Evolutionary conservation across 35 echinoderm and acorn worm species (phyloP).

Genomic region (Eucidaris tribuloides): DNA sequence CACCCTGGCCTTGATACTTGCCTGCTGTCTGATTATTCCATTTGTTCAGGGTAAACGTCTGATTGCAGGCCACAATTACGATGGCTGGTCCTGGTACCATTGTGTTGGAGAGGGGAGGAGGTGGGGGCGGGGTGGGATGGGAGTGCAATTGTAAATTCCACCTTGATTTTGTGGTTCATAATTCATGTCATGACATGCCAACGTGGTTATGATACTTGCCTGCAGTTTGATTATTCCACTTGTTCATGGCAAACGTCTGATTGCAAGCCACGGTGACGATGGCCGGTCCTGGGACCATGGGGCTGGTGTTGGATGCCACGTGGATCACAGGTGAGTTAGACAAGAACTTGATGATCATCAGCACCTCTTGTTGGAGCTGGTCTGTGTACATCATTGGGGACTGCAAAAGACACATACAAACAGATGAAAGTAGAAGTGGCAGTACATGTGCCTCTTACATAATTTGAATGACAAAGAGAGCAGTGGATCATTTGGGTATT

Average conservation of each 20-base stretch:
- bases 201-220: no score
- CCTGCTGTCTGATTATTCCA: constrained; percentile 95
- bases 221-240: constrained; percentile 99
- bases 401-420: no score
- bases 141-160: no score
- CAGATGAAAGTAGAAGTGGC: no score
- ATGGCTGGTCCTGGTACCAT: constrained; percentile 81
- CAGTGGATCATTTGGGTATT: no score
- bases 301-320: constrained; percentile 85
- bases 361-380: constrained; percentile 91
- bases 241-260: constrained; percentile 98
- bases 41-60: constrained; percentile 96
- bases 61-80: constrained; percentile 91
- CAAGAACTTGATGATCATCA: constrained; percentile 99
- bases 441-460: no score
- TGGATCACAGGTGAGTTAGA: constrained; percentile 98
- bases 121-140: no score
- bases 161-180: no score
- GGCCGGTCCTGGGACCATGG: constrained; percentile 75
- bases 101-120: no score
- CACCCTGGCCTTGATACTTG: no score
- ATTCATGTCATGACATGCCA: no score
- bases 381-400: constrained; percentile 99
- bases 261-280: constrained; percentile 93
- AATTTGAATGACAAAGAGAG: no score